Evolutionary conservation across 2,113 vertebrate genomes (phyloP), one percentile per base, ranked within the genome.

Genomic region (Mormyrus lacerda): DNA sequence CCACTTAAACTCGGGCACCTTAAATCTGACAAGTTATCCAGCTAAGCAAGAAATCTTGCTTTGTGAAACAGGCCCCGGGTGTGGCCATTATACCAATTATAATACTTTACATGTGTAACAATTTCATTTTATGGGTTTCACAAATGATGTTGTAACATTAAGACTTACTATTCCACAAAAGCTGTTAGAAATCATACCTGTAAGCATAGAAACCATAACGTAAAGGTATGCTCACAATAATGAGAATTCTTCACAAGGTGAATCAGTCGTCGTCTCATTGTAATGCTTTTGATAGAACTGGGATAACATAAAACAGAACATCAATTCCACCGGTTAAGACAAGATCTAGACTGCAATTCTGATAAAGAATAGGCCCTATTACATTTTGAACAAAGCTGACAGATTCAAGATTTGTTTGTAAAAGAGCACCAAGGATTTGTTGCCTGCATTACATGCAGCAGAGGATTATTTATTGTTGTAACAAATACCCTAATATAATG

Each of bases 301-400:
- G 73, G 35, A 17, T 79, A 76, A 5, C 27, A 76, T 31, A 76
- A 76, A 76, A 76, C 73, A 79, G 35, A 79, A 79, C 73, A 79
- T 79, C 73, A 79, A 79, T 79, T 79, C 73, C 35, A 42, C 73
- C 19, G 73, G 73, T 79, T 79, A 79, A 79, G 73, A 79, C 73
- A 79, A 39, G 73, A 79, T 79, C 35, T 19, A 79, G 73, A 79
- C 35, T 79, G 73, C 73, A 79, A 79, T 79, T 79, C 42, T 79
- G 35, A 42, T 79, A 79, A 79, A 42, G 73, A 79, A 42, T 42
- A 79, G 35, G 17, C 17, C 31, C 35, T 79, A 79, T 79, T 42
- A 79, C 31, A 79, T 79, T 79, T 79, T 79, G 31, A 79, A 79
- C 73, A 79, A 79, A 79, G 73, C 73, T 79, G 73, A 42, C 73